phyloP scores from a whole-genome alignment of 53 echinoderm and acorn worm species.

The Crossaster papposus region DNA sequence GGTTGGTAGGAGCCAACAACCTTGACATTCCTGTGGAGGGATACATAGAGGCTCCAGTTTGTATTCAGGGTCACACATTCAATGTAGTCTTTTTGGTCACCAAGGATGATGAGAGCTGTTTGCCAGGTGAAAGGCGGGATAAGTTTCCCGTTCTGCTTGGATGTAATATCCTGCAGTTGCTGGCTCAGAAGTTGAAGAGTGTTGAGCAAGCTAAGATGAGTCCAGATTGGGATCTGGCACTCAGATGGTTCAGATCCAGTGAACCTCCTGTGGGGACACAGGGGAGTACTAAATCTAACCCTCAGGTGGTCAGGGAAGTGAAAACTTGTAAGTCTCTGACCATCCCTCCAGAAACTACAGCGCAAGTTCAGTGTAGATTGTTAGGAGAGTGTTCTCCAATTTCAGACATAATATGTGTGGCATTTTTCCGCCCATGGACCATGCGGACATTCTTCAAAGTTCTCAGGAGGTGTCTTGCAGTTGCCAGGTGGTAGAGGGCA shows the following conservation, averaged over 20 bases:
- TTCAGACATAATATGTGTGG: neutral
- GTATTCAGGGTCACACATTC: conserved; percentile 2
- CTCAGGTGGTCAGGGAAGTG: neutral
- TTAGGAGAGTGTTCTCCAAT: neutral
- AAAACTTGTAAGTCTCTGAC: neutral
- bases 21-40: conserved; percentile 25
- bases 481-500: conserved; percentile 7
- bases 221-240: conserved; percentile 13
- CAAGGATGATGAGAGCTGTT: neutral
- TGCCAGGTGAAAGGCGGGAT: conserved; percentile 6
- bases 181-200: neutral
- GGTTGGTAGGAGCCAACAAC: conserved; percentile 26
- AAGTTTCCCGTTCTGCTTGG: conserved; percentile 23
- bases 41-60: conserved; percentile 16
- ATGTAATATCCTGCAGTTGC: neutral
- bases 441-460: neutral
- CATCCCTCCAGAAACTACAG: conserved; percentile 2
- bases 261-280: neutral
- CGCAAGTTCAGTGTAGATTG: conserved; percentile 18
- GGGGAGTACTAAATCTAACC: neutral
- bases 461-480: neutral
- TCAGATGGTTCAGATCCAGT: neutral
- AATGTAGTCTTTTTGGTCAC: conserved; percentile 6
- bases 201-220: neutral
- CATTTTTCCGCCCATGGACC: neutral